Evolutionary conservation across 2,888 invertebrate genomes (phyloP), one percentile per base, ranked within the genome.

Genomic region (Gymnosoma rotundatum): DNA sequence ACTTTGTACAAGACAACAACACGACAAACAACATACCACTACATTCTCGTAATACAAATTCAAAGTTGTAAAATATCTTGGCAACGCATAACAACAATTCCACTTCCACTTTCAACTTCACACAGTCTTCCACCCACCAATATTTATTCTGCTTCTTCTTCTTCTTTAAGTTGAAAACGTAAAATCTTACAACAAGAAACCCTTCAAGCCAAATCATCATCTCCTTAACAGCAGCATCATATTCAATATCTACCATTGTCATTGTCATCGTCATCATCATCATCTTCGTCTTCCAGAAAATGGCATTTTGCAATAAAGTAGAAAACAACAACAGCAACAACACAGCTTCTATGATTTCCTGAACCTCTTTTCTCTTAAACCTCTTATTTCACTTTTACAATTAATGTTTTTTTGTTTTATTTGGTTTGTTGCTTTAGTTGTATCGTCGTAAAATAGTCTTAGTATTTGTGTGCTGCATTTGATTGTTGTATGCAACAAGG

Each of bases 191-290:
- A 72, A 73, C 25, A 72, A 61, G 67, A 80, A 80, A 60, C 67
- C 80, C 80, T 80, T 80, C 52, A 80, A 80, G 80, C 75, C 78
- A 86, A 80, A 84, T 85, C 75, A 82, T 79, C 78, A 74, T 75
- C 66, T 61, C 70, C 58, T 61, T 61, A 70, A 70, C 78, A 78
- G 38, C 69, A 63, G 78, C 83, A 74, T 20, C 54, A 64, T 45
- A 78, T 56, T 74, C 67, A 63, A 78, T 67, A 70, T 78, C 72
- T 48, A 54, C 54, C 67, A 18, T 73, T 16, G 45, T 76, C 67
- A 67, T 76, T 54, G 52, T 54, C 73, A 54, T 54, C 8, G 12
- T 18, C 52, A 63, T 21, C 63, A 69, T 75, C 69, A 52, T 70
- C 58, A 38, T 75, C 66, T n/a, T 14, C 36, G 45, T 72, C 61